phyloP scores from a whole-genome alignment of 2,888 invertebrate genomes.

The Thecocarcelia acutangulata region DNA sequence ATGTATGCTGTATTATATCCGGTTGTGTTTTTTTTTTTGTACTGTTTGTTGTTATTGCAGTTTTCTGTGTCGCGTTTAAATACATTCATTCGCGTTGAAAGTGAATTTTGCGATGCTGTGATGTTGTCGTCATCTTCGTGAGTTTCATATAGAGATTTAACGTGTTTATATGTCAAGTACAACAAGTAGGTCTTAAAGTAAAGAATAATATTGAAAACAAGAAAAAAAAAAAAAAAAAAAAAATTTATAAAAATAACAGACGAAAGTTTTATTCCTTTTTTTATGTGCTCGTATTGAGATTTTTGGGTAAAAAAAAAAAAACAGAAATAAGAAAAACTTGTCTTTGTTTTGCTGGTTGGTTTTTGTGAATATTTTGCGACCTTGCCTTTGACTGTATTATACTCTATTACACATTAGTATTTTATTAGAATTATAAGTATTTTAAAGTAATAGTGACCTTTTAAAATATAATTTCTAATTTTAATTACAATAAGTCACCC shows the following conservation, averaged over 20 bases:
- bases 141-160: slow-evolving; percentile 62
- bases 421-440: no score
- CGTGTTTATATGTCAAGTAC: slow-evolving; percentile 69
- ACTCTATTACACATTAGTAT: no score
- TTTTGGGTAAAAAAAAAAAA: no score
- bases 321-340: no score
- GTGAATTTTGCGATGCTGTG: slow-evolving; percentile 67
- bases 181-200: slow-evolving; percentile 70
- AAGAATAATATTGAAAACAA: slow-evolving; percentile 29
- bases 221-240: slow-evolving; percentile 27
- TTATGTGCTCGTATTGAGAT: no score
- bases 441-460: no score
- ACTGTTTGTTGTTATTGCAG: slow-evolving; percentile 61
- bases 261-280: neutral
- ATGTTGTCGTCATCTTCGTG: slow-evolving; percentile 57
- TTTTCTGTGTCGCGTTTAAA: slow-evolving; percentile 68
- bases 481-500: no score
- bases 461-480: no score
- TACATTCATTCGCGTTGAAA: slow-evolving; percentile 69
- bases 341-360: no score
- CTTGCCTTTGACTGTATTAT: no score
- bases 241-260: slow-evolving; percentile 3
- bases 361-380: no score
- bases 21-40: slow-evolving; percentile 51
- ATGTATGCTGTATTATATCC: slow-evolving; percentile 47